These are phyloP conservation scores for Nettapus auritus DNA, from an alignment of 2,113 vertebrate species.

Conservation along the genomic window DNA sequence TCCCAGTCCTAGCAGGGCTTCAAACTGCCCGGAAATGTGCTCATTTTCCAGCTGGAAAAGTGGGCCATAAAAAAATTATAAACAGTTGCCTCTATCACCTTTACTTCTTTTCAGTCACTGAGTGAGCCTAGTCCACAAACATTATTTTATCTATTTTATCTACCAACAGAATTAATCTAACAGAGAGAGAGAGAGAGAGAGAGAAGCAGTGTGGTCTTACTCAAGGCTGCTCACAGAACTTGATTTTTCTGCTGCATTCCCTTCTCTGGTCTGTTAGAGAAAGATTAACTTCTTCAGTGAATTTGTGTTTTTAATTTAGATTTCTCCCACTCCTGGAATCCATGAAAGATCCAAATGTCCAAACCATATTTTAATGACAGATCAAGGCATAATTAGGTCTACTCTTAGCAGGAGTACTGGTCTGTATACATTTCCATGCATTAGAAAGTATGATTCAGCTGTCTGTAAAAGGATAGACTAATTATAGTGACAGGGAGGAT, in stretches of 20 bases:
- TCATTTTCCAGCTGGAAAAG: not conserved
- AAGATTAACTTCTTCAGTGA: not conserved
- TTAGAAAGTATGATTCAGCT: constrained; percentile 70
- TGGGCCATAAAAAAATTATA: not conserved
- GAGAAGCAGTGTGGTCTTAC: not conserved
- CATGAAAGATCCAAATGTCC: constrained; percentile 22
- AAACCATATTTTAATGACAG: constrained; percentile 57
- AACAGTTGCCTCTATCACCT: not conserved
- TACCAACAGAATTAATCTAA: constrained; percentile 35
- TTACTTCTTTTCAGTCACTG: constrained; percentile 7
- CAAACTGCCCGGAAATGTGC: not conserved
- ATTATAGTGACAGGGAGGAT: constrained; percentile 59
- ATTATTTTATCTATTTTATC: not conserved
- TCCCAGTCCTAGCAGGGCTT: not conserved
- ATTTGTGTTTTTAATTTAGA: constrained; percentile 28
- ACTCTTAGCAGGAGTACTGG: constrained; percentile 47
- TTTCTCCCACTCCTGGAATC: constrained; percentile 11
- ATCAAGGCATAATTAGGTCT: constrained; percentile 58
- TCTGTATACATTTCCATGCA: constrained; percentile 68
- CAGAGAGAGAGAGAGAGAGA: not conserved
- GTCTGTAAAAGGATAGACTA: constrained; percentile 62
- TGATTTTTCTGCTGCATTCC: not conserved
- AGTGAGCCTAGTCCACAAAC: constrained; percentile 1
- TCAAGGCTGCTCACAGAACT: not conserved
- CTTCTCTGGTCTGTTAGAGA: not conserved